Evolutionary conservation across 1,140 invertebrate genomes (phyloP), one percentile per base, ranked within the genome.

Genomic region (Tetragonula clypearis): DNA sequence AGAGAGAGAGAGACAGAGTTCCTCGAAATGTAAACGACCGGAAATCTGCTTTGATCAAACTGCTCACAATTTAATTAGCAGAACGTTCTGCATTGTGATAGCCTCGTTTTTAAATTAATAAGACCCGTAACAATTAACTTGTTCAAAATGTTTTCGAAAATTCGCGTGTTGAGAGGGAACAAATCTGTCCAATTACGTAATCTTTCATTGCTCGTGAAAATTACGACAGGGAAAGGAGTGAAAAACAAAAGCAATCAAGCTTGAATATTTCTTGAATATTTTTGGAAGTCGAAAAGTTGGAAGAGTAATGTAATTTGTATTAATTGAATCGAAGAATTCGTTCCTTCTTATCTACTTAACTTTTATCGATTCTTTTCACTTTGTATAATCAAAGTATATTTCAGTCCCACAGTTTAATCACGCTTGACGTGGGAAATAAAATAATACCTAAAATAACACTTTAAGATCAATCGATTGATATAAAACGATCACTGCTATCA

Each of bases 11-110:
- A 19, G 53, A n/a, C n/a, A 15, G 55, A 79, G 26, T 84, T 83
- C 75, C 75, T 83, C 55, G 82, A 83, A 83, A 78, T 26, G 82
- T 56, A 78, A 83, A 83, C 26, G 75, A 83, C 75, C 75, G 77
- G 55, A 60, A 83, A 83, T 78, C 74, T 58, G 26, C 2, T 56
- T 83, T 69, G 77, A 77, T 69, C 74, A 62, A 77, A 41, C 30
- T 15, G 73, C 30, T 56, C n/a, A 65, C 35, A 3, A n/a, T 69
- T 58, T 53, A 83, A 83, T 62, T 69, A 71, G 68, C 1, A 15
- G 49, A 72, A 15, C 35, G 35, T 49, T 23, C 4, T 49, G 41
- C 41, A 8, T 11, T 14, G 23, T 49, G 71, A 75, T 75, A 82
- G 30, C 41, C 8, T 30, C 30, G 30, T 30, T 30, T 30, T 30